Percentiles rank a stretch among this genome's conserved stretches.
Conservation (phyloP, 1,140 invertebrate species). For the Heliothis subflexa region DNA sequence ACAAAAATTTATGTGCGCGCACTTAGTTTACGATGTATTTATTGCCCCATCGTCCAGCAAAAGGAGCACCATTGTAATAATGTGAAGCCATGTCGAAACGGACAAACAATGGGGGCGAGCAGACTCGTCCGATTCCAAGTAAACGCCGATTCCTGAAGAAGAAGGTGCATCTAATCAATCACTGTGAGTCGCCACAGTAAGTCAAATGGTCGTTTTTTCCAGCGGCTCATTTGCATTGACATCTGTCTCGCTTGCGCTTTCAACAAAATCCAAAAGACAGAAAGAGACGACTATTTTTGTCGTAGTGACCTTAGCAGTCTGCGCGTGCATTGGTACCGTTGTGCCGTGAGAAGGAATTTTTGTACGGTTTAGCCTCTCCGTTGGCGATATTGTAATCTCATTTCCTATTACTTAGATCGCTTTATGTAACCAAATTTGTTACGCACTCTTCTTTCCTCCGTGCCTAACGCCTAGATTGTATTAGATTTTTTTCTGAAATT, state of each 20-base stretch:
- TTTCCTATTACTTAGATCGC: slow-evolving; percentile 53
- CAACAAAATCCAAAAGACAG: slow-evolving; percentile 33
- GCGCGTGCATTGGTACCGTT: slow-evolving; percentile 76
- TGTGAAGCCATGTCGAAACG: slow-evolving; percentile 55
- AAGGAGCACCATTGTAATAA: slow-evolving; percentile 52
- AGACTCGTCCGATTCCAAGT: slow-evolving; percentile 59
- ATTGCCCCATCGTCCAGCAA: slow-evolving; percentile 49
- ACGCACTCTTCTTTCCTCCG: neutral
- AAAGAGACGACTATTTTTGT: slow-evolving; percentile 60
- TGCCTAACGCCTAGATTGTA: neutral
- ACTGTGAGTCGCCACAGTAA: slow-evolving; percentile 67
- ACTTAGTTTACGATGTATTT: slow-evolving; percentile 55
- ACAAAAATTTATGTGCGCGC: slow-evolving; percentile 46
- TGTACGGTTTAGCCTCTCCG: slow-evolving; percentile 62
- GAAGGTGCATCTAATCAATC: slow-evolving; percentile 82
- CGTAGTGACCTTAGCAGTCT: slow-evolving; percentile 67
- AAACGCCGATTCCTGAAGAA: slow-evolving; percentile 65
- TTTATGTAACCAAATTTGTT: slow-evolving; percentile 39
- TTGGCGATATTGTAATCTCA: slow-evolving; percentile 60
- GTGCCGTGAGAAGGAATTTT: slow-evolving; percentile 76
- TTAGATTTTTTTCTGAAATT: slow-evolving; percentile 12
- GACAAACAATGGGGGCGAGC: slow-evolving; percentile 64
- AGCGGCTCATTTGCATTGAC: slow-evolving; percentile 69
- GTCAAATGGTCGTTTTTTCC: slow-evolving; percentile 69
- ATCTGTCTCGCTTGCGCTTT: slow-evolving; percentile 50